Evolutionary conservation across 1,140 invertebrate genomes (phyloP).

Genomic region (Leptinotarsa lineolata): DNA sequence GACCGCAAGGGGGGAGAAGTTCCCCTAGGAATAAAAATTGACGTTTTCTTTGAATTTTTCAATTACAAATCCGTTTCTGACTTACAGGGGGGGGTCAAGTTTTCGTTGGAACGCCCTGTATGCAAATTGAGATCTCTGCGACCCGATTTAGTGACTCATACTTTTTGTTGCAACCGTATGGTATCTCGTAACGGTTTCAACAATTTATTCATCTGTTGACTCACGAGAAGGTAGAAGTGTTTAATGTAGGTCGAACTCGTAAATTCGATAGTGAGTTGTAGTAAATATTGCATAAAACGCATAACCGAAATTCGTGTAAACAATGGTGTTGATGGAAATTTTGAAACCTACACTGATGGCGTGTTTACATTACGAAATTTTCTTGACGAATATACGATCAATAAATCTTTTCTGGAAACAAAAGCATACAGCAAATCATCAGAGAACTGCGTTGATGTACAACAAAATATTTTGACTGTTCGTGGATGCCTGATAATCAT

Average conservation of each 20-base stretch:
- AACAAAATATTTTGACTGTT: no score
- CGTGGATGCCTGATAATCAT: no score
- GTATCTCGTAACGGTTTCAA: background rate
- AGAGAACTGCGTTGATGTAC: no score
- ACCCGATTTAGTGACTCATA: background rate
- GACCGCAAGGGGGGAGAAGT: no score
- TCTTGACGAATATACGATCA: background rate
- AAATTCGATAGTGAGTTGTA: background rate
- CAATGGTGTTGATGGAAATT: background rate
- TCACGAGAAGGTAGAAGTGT: background rate
- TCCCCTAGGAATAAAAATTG: no score
- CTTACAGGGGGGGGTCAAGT: no score
- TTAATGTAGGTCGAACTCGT: background rate
- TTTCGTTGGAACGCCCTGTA: no score
- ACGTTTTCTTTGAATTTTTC: no score
- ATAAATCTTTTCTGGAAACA: no score
- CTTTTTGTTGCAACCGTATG: background rate
- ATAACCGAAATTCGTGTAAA: background rate
- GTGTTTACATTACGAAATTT: background rate
- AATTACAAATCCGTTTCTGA: no score
- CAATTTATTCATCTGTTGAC: slow-evolving; percentile 1
- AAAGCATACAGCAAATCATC: no score
- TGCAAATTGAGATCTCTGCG: no score
- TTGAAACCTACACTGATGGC: background rate
- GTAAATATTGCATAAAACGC: slow-evolving; percentile 3